A percentile compares a stretch with the other conserved stretches of the same genome.
Evolutionary conservation across 1,140 invertebrate genomes (phyloP).

Genomic region (Pollicipes pollicipes): DNA sequence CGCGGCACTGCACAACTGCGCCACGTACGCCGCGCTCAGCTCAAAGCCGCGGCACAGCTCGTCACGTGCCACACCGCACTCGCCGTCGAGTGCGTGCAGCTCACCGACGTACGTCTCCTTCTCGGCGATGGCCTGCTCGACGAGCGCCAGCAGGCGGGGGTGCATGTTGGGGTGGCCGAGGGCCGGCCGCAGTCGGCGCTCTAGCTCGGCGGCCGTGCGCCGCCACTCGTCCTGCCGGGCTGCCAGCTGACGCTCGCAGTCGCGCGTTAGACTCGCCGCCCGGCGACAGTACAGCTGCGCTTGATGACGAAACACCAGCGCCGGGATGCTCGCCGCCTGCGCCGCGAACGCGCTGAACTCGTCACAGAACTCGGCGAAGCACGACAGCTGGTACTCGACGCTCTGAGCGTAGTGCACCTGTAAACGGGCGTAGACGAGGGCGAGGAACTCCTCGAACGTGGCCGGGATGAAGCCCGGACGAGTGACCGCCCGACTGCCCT

Average conservation of each 20-base stretch:
- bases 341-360: background rate
- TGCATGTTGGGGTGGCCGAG: background rate
- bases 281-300: background rate
- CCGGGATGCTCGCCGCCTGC: background rate
- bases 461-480: background rate
- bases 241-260: background rate
- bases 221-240: background rate
- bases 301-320: background rate
- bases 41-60: background rate
- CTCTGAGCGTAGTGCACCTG: background rate
- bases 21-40: background rate
- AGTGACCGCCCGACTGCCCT: background rate
- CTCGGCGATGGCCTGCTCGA: background rate
- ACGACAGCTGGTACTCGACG: background rate
- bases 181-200: background rate
- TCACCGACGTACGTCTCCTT: background rate
- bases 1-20: background rate
- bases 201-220: background rate
- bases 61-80: too few relatives aligned
- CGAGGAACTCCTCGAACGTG: background rate
- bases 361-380: background rate
- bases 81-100: background rate
- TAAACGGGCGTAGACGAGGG: background rate
- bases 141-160: background rate
- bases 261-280: background rate